These are phyloP conservation scores for Trypoxylon attenuatum DNA, from an alignment of 2,888 invertebrate species.

Conservation along the genomic window DNA sequence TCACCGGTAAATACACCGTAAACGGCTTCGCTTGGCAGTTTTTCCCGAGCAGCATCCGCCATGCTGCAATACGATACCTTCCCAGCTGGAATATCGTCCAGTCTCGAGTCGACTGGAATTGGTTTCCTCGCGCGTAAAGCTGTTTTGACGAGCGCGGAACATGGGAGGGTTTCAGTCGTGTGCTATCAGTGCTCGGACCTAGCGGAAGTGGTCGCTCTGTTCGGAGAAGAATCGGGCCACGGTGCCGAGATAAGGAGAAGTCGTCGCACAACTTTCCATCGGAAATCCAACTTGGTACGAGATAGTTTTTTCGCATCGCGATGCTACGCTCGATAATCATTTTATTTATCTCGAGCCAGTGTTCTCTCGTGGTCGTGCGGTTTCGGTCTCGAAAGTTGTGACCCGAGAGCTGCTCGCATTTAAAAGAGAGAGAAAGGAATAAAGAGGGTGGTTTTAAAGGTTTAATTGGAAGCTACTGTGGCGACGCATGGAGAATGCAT, in stretches of 20 bases:
- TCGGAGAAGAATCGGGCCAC: no score
- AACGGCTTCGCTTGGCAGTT: not conserved
- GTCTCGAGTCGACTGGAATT: not conserved
- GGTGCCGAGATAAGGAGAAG: not conserved
- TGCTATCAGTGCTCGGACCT: no score
- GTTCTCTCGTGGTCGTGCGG: not conserved
- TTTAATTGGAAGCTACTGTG: not conserved
- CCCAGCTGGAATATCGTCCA: no score
- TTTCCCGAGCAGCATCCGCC: no score
- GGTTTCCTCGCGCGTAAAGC: no score
- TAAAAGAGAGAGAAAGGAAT: no score
- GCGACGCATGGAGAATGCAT: not conserved
- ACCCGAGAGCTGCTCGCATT: no score
- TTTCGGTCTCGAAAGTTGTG: no score
- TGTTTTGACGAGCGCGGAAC: not conserved
- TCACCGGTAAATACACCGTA: constrained; percentile 16
- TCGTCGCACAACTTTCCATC: not conserved
- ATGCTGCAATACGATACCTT: no score
- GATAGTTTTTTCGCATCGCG: not conserved
- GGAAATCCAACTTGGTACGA: not conserved
- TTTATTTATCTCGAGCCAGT: not conserved
- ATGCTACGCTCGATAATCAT: not conserved
- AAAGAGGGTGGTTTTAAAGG: not conserved
- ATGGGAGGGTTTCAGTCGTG: no score
- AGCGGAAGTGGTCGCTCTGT: no score